Percentiles rank a stretch among this genome's conserved stretches.
These are phyloP conservation scores for Myotis vivesi DNA, from an alignment of 2,797 vertebrate species.

Conservation along the genomic window DNA sequence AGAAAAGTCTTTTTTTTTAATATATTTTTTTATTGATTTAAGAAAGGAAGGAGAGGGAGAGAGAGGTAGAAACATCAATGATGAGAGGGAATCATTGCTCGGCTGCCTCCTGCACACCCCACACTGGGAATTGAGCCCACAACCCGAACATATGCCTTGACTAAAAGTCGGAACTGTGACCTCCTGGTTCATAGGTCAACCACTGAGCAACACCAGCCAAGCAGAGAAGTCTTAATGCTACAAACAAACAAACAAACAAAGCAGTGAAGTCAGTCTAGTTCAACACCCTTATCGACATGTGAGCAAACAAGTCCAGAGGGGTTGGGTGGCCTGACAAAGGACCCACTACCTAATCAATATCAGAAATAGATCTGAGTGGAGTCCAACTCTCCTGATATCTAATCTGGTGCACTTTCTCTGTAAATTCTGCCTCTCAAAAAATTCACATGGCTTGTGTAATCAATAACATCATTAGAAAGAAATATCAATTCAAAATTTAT, in stretches of 20 bases:
- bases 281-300: neutral
- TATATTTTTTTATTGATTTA: too few species aligned
- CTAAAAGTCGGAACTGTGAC: too few species aligned
- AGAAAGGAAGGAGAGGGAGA: too few species aligned
- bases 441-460: neutral
- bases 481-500: neutral
- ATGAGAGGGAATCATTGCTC: too few species aligned
- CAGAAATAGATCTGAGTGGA: neutral
- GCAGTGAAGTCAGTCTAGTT: neutral
- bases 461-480: neutral
- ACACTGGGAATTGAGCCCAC: too few species aligned
- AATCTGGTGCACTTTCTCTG: neutral
- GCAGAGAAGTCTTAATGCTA: neutral
- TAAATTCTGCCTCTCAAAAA: conserved; percentile 25
- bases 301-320: neutral
- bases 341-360: neutral
- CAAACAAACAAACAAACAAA: neutral
- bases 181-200: too few species aligned
- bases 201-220: neutral
- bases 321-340: neutral
- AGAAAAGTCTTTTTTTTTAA: neutral
- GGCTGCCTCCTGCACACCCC: too few species aligned
- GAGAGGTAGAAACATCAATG: too few species aligned
- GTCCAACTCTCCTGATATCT: neutral
- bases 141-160: too few species aligned